These are phyloP conservation scores for Astropecten irregularis DNA, from an alignment of 53 echinoderm and acorn worm genomes.

Conservation along the genomic window DNA sequence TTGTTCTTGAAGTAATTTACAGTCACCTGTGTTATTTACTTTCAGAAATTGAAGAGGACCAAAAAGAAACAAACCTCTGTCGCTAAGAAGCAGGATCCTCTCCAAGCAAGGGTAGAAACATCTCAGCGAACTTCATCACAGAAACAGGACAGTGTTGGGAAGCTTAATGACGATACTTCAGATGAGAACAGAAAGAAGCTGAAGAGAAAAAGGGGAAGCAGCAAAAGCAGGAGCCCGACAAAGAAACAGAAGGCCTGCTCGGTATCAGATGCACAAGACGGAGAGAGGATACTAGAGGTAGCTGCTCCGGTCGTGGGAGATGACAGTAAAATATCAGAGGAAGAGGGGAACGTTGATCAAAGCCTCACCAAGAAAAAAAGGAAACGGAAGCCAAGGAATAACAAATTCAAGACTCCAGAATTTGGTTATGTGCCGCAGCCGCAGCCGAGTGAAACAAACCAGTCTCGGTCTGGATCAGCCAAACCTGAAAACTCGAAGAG, in stretches of 20 bases:
- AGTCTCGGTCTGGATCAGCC: neutral
- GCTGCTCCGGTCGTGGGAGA: no score
- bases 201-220: conserved; percentile 36
- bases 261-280: neutral
- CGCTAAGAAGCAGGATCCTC: neutral
- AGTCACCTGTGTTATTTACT: neutral
- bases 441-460: neutral
- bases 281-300: no score
- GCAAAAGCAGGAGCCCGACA: neutral
- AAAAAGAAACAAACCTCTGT: conserved; percentile 10
- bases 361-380: conserved; percentile 55
- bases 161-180: no score
- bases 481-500: neutral
- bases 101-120: no score
- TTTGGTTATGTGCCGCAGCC: neutral
- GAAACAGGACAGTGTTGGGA: no score
- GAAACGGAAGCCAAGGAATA: conserved; percentile 82
- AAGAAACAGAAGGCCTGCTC: neutral
- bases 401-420: conserved; percentile 69
- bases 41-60: conserved; percentile 8
- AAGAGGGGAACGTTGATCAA: neutral
- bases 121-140: no score
- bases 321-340: no score
- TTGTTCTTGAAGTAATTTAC: neutral
- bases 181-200: conserved; percentile 30